Conservation (phyloP, 2,888 invertebrate genomes). For the Leptinotarsa haldemani region DNA sequence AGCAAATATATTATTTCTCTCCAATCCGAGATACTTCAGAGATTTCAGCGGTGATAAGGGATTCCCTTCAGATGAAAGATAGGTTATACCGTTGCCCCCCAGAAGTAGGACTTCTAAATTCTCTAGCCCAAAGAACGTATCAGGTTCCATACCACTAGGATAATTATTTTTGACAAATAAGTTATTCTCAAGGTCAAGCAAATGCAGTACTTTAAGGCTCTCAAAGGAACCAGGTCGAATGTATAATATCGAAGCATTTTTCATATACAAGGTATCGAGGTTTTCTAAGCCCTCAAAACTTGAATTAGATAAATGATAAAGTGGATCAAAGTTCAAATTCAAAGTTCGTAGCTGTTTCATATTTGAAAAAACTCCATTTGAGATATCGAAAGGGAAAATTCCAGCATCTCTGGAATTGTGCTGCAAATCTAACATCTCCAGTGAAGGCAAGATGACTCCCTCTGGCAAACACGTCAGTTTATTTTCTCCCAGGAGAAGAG, state of each 20-base stretch:
- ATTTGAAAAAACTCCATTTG: conserved; percentile 67
- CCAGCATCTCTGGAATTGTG: conserved; percentile 66
- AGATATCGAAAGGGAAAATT: conserved; percentile 67
- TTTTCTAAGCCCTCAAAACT: conserved; percentile 69
- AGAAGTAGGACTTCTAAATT: conserved; percentile 68
- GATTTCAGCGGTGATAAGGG: conserved; percentile 69
- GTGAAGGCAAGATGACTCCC: conserved; percentile 65
- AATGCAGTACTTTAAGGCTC: conserved; percentile 64
- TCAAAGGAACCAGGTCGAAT: conserved; percentile 68
- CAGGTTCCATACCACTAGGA: conserved; percentile 49
- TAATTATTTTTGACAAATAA: conserved; percentile 60
- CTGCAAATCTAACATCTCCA: conserved; percentile 69
- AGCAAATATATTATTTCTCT: conserved; percentile 67
- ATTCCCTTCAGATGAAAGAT: conserved; percentile 65
- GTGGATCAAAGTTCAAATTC: conserved; percentile 69
- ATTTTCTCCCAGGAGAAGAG: conserved; percentile 69
- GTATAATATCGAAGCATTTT: conserved; percentile 68
- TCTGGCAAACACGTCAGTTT: conserved; percentile 68
- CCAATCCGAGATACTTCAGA: conserved; percentile 68
- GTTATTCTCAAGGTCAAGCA: conserved; percentile 71
- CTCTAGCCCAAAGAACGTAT: conserved; percentile 68
- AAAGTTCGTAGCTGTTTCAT: conserved; percentile 67
- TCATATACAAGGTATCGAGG: conserved; percentile 67
- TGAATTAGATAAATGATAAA: conserved; percentile 67
- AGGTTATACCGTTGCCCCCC: conserved; percentile 68